Evolutionary conservation across 2,797 vertebrate species (phyloP).

Genomic region (Thunnus albacares): DNA sequence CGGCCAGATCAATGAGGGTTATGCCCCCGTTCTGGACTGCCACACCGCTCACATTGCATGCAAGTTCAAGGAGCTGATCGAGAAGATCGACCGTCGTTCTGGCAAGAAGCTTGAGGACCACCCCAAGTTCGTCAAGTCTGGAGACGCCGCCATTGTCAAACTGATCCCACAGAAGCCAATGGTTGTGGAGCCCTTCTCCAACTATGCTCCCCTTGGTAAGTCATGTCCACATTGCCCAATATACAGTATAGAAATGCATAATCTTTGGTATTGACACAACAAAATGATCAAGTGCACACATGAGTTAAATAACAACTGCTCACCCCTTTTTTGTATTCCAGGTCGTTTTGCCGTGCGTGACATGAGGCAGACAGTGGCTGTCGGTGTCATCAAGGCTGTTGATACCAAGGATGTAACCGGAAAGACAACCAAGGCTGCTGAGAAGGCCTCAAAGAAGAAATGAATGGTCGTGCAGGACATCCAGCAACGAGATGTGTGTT

Average conservation of each 20-base stretch:
- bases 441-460: conserved; percentile 85
- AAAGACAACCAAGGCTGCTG: conserved; percentile 87
- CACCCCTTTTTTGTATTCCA: conserved; percentile 36
- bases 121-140: conserved; percentile 85
- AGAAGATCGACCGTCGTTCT: conserved; percentile 90
- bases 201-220: conserved; percentile 85
- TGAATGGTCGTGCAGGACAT: conserved; percentile 81
- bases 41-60: conserved; percentile 89
- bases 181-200: conserved; percentile 86
- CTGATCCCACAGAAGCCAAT: conserved; percentile 85
- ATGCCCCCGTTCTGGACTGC: conserved; percentile 87
- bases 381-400: conserved; percentile 87
- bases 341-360: conserved; percentile 88
- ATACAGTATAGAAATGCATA: background rate
- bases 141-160: conserved; percentile 84
- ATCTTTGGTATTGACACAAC: background rate
- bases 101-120: conserved; percentile 88
- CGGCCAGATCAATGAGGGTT: conserved; percentile 85
- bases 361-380: conserved; percentile 90
- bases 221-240: background rate
- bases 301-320: background rate
- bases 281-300: background rate
- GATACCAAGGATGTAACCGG: conserved; percentile 75
- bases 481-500: conserved; percentile 66
- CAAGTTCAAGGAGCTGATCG: conserved; percentile 88